Evolutionary conservation across 2,888 invertebrate genomes (phyloP).

Genomic region (Oscheius sp.): DNA sequence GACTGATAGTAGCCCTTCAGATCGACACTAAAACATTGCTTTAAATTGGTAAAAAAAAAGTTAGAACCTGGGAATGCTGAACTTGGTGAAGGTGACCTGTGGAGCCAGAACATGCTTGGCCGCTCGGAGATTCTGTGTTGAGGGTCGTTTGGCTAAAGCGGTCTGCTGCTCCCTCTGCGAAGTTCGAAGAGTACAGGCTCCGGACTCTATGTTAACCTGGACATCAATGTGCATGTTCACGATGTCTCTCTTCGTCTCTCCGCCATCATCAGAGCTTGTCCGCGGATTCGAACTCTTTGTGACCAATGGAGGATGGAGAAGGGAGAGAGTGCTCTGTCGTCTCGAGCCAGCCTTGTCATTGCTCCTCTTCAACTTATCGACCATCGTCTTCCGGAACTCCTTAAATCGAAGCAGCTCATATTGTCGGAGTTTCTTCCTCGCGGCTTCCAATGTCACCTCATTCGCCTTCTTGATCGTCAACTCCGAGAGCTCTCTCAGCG

Average conservation of each 20-base stretch:
- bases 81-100: slow-evolving; percentile 41
- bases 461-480: slow-evolving; percentile 86
- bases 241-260: slow-evolving; percentile 54
- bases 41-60: background rate
- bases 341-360: slow-evolving; percentile 23
- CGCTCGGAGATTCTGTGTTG: slow-evolving; percentile 51
- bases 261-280: background rate
- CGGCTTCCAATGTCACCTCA: slow-evolving; percentile 89
- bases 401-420: slow-evolving; percentile 89
- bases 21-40: slow-evolving; percentile 77
- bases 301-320: background rate
- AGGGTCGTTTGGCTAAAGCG: slow-evolving; percentile 49
- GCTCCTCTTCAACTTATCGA: slow-evolving; percentile 34
- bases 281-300: slow-evolving; percentile 1
- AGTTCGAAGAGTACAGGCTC: slow-evolving; percentile 66
- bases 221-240: slow-evolving; percentile 70
- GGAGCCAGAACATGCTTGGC: slow-evolving; percentile 42
- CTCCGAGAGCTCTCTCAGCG: slow-evolving; percentile 93
- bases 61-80: slow-evolving; percentile 50
- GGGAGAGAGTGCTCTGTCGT: slow-evolving; percentile 1
- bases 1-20: slow-evolving; percentile 80
- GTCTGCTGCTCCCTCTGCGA: slow-evolving; percentile 41
- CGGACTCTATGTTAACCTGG: slow-evolving; percentile 67
- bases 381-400: slow-evolving; percentile 59
- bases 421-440: slow-evolving; percentile 90